Evolutionary conservation across 1,140 invertebrate species (phyloP).

Genomic region (Drosophila pallidifrons): DNA sequence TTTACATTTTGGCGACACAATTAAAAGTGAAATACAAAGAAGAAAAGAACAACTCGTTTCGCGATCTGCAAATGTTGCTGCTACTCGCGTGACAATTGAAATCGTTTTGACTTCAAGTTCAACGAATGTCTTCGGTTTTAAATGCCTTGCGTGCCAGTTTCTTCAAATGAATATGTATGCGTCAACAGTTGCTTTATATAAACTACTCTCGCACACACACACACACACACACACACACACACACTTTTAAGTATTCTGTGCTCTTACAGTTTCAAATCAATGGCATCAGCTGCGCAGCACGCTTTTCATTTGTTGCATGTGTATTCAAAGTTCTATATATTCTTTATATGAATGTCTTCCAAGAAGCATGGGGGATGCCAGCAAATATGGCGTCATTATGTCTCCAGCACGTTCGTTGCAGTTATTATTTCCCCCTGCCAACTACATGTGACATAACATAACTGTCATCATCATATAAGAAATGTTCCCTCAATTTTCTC

Average conservation of each 20-base stretch:
- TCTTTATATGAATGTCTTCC: too few relatives aligned
- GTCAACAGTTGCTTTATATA: slow-evolving; percentile 3
- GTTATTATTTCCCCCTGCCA: background rate
- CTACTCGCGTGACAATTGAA: slow-evolving; percentile 71
- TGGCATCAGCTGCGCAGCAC: slow-evolving; percentile 22
- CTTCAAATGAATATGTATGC: slow-evolving; percentile 9
- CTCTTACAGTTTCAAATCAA: slow-evolving; percentile 25
- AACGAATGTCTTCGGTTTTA: slow-evolving; percentile 64
- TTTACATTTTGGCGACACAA: background rate
- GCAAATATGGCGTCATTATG: slow-evolving; percentile 48
- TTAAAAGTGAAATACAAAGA: background rate
- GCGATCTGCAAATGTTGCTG: slow-evolving; percentile 51
- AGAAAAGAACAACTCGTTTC: slow-evolving; percentile 7
- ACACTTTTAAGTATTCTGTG: background rate
- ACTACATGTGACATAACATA: slow-evolving; percentile 4
- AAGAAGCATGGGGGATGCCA: background rate
- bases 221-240: background rate
- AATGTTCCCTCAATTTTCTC: slow-evolving; percentile 4
- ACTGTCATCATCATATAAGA: background rate
- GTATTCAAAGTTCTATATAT: slow-evolving; percentile 10
- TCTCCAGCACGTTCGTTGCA: slow-evolving; percentile 23
- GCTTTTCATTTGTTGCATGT: slow-evolving; percentile 16
- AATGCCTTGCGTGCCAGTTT: slow-evolving; percentile 61
- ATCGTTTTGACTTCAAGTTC: slow-evolving; percentile 77
- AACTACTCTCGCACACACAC: too few relatives aligned